phyloP scores from a whole-genome alignment of 2,113 vertebrate genomes.

The Grallaria varia region DNA sequence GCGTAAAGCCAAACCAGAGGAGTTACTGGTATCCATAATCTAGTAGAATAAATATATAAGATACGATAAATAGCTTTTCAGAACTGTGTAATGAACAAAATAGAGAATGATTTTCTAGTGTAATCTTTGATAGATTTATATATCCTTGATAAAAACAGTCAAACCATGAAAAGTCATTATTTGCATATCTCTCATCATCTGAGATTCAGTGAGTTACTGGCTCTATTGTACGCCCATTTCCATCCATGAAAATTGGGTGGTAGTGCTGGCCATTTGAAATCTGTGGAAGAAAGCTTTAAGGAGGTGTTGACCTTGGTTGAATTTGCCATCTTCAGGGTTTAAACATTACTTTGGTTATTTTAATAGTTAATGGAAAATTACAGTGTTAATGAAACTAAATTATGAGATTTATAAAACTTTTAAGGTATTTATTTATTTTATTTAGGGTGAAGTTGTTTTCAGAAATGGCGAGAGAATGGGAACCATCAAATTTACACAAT shows the following conservation, averaged over 20 bases:
- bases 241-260: neutral
- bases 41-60: neutral
- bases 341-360: neutral
- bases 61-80: neutral
- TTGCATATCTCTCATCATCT: neutral
- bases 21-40: neutral
- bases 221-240: neutral
- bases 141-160: neutral
- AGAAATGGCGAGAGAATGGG: constrained; percentile 98
- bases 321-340: neutral
- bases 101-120: neutral
- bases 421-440: constrained; percentile 65
- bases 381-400: neutral
- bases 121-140: neutral
- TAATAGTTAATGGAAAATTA: neutral
- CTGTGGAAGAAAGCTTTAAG: neutral
- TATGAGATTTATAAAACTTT: neutral
- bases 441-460: constrained; percentile 98
- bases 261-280: neutral
- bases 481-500: constrained; percentile 98
- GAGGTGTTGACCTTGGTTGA: neutral
- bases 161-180: neutral
- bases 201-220: neutral
- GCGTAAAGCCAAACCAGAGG: neutral
- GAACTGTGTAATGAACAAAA: neutral